Conservation (phyloP, 2,797 vertebrate genomes). For the Pogoniulus pusillus region DNA sequence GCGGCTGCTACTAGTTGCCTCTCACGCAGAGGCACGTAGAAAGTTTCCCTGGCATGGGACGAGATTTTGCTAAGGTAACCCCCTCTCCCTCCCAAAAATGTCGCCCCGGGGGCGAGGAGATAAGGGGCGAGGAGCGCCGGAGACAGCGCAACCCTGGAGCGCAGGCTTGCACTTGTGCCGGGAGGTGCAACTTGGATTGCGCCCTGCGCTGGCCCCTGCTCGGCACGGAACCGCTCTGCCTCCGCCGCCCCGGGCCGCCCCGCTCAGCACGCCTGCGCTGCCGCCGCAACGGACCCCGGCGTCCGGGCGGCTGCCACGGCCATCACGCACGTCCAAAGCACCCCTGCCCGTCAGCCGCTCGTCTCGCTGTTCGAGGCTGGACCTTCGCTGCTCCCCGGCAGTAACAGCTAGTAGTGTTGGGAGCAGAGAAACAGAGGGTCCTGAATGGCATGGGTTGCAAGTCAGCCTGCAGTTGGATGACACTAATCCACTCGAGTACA, state of each 20-base stretch:
- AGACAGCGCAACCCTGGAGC: background rate
- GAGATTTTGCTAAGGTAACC: constrained; percentile 5
- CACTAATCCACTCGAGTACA: rapidly evolving
- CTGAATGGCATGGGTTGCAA: rapidly evolving
- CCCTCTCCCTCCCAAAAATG: background rate
- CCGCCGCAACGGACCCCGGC: background rate
- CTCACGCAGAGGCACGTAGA: background rate
- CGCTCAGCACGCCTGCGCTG: background rate
- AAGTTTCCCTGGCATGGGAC: background rate
- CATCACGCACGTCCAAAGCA: rapidly evolving
- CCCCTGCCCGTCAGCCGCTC: background rate
- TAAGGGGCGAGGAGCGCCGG: background rate
- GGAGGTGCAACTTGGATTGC: background rate
- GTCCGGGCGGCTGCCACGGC: background rate
- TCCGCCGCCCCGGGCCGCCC: background rate
- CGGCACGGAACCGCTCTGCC: background rate
- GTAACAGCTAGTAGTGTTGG: background rate
- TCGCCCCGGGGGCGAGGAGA: background rate
- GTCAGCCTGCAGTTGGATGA: background rate
- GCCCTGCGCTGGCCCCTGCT: background rate
- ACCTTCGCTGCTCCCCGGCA: rapidly evolving
- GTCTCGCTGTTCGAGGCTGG: background rate
- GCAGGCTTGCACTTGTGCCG: background rate
- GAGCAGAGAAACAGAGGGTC: background rate
- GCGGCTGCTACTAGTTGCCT: background rate